Base-by-base conservation (phyloP, 2,888 invertebrate species). In the Tuta absoluta region DNA sequence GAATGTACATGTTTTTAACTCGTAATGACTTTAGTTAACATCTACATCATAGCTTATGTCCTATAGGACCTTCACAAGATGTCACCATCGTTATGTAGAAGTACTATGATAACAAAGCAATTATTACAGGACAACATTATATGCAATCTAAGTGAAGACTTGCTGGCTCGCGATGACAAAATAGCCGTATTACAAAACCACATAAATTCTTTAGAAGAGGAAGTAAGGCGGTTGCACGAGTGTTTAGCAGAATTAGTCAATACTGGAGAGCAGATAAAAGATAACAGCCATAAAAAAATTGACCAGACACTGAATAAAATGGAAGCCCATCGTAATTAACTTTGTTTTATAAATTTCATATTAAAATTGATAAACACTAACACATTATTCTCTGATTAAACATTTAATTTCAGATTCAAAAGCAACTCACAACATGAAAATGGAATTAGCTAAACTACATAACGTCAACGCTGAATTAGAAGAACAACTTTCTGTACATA, bases 341-440 rank as follows among this genome's bases (percentile, higher is more conserved):
- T 10, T 56, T 56, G 4, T 56, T 56, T 17, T 2, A 14, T 33
- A 14, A 10, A 8, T 12, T 53, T 4, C 3, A 12, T 24, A 24
- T 23, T 2, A 24, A 8, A 11, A 10, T 21, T 10, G 5, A 56
- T 14, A n/a, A 56, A 7, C 2, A 5, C 2, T 4, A 48, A 8
- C 11, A 1, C 48, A 7, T 21, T 23, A 10, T 23, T 11, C 14
- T n/a, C 14, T 41, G 1, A 17, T 28, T 11, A 23, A 65, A 60
- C 33, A 60, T 63, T 60, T 59, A 64, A 69, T 63, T 75, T 80
- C 67, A 91, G 91, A 91, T 71, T 89, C 91, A 0, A 87, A 78
- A 74, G 86, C 89, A 65, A 84, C 86, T n/a, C 91, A 89, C 72
- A 86, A 91, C 67, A 87, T 91, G 77, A 87, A 84, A 78, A 80